phyloP scores from a whole-genome alignment of 2,888 invertebrate genomes.

The Diaphora mendica region DNA sequence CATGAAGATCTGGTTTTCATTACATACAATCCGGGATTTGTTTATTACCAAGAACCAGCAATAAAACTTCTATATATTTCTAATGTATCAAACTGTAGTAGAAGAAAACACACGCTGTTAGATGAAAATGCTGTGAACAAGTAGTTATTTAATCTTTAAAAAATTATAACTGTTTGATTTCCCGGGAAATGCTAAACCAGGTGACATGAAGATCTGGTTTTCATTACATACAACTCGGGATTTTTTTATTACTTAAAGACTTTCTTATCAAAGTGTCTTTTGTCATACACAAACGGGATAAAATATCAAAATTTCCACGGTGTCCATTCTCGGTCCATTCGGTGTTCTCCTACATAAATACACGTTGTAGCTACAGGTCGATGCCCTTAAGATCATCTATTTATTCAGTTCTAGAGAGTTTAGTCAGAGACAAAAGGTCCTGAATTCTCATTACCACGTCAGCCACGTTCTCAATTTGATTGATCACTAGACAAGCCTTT shows the following conservation, averaged over 20 bases:
- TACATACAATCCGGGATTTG: no score
- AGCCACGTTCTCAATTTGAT: conserved; percentile 26
- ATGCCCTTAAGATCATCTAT: conserved; percentile 3
- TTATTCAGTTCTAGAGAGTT: conserved; percentile 4
- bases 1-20: no score
- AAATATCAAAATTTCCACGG: neutral
- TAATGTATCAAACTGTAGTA: neutral
- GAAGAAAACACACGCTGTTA: neutral
- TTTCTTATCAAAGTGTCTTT: no score
- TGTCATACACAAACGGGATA: no score
- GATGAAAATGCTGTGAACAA: neutral
- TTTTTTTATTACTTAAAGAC: no score
- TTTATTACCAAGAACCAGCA: no score
- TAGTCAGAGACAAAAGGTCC: conserved; percentile 11
- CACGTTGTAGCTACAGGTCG: neutral
- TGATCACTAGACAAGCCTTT: conserved; percentile 32
- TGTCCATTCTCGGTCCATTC: no score
- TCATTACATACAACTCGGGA: no score
- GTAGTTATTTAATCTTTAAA: neutral
- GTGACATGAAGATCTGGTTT: no score
- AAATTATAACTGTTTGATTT: neutral
- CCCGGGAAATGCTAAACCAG: no score
- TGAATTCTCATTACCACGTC: conserved; percentile 20
- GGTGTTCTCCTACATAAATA: neutral
- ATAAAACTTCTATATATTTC: neutral